Percentiles rank a stretch among this genome's conserved stretches.
Evolutionary conservation across 2,888 invertebrate genomes (phyloP).

Genomic region (Campoplex capitator): DNA sequence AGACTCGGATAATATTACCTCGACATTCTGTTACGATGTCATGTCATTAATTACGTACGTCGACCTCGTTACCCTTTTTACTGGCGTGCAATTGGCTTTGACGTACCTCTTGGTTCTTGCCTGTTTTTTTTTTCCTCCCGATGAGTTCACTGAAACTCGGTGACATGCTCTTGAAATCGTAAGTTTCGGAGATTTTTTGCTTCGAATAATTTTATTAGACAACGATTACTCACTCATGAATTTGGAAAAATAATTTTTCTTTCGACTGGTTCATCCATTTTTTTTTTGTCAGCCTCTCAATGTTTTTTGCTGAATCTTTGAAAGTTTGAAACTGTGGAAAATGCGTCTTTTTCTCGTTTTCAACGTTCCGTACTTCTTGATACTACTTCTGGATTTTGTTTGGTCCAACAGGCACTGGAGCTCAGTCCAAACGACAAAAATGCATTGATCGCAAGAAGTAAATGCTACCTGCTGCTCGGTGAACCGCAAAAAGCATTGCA

Average conservation of each 20-base stretch:
- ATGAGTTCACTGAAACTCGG: not conserved
- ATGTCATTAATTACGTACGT: constrained; percentile 55
- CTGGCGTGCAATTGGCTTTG: constrained; percentile 36
- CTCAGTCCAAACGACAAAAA: constrained; percentile 93
- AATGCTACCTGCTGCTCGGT: constrained; percentile 94
- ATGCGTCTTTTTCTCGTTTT: not conserved
- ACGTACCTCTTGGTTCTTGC: constrained; percentile 8
- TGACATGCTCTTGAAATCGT: constrained; percentile 10
- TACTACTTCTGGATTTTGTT: constrained; percentile 31
- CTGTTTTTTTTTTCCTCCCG: not conserved
- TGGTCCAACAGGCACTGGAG: constrained; percentile 91
- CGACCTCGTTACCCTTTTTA: constrained; percentile 48
- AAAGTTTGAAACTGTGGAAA: not conserved
- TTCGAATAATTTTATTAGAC: not conserved
- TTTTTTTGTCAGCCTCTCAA: not conserved
- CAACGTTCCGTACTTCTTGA: not conserved
- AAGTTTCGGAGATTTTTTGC: not conserved
- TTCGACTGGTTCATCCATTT: not conserved
- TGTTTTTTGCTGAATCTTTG: not conserved
- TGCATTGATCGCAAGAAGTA: constrained; percentile 94
- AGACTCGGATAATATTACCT: constrained; percentile 49
- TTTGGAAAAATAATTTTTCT: not conserved
- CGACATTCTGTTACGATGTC: constrained; percentile 56
- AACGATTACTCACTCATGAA: not conserved
- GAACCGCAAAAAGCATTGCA: constrained; percentile 92